Percentiles rank a stretch among this genome's conserved stretches.
Conservation (phyloP, 2,113 vertebrate genomes). For the Camarhynchus parvulus region DNA sequence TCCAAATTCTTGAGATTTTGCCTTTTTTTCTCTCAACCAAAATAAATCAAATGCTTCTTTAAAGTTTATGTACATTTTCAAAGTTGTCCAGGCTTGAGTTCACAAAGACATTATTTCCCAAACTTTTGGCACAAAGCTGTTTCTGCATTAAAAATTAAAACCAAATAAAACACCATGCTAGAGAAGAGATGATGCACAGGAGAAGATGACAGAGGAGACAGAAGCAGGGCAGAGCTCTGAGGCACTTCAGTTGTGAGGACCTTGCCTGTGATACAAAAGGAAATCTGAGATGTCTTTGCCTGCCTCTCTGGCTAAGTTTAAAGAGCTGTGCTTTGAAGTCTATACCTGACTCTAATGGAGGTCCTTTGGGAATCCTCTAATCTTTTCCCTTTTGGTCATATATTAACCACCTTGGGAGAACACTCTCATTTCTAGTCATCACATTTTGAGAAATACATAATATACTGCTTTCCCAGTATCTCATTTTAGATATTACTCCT, state of each 20-base stretch:
- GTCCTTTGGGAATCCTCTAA: background rate
- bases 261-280: background rate
- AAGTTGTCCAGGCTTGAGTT: background rate
- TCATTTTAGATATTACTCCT: background rate
- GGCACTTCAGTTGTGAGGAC: background rate
- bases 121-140: background rate
- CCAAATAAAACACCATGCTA: background rate
- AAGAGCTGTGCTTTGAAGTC: background rate
- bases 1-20: background rate
- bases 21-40: background rate
- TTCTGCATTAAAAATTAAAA: background rate
- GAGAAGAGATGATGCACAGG: background rate
- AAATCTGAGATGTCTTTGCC: background rate
- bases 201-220: background rate
- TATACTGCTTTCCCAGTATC: background rate
- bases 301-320: background rate
- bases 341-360: background rate
- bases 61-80: background rate
- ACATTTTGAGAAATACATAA: background rate
- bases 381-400: background rate
- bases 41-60: background rate
- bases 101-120: background rate
- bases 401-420: background rate
- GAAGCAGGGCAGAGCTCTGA: slow-evolving; percentile 45
- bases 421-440: background rate